Evolutionary conservation across 1,140 invertebrate species (phyloP), one percentile per base, ranked within the genome.

Genomic region (Drosophila nigromelanica): DNA sequence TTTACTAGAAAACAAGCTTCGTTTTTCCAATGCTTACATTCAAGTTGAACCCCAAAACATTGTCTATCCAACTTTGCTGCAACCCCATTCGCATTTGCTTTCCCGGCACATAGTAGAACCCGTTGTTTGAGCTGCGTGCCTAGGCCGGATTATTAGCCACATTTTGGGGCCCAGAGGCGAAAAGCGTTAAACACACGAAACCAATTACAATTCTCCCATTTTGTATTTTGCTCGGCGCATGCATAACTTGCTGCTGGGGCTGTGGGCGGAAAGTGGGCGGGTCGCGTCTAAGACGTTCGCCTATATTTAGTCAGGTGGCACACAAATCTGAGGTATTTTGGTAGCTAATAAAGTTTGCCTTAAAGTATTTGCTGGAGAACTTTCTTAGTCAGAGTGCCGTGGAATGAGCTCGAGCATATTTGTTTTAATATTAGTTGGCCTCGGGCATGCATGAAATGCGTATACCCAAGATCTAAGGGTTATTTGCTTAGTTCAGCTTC

Each of bases 161-260:
- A 68, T 73, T 73, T 58, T 63, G 66, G 59, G 42, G 72, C 68
- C 74, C 71, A 48, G 18, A 69, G 81, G 70, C 68, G 52, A 56
- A 78, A 77, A 64, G 78, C 81, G 83, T 87, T 86, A 89, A 87
- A 89, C 83, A 89, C 75, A 87, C 81, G 75, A 87, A 87, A 87
- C 86, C 83, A 87, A 87, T 87, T 87, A 87, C 82, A 79, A 70
- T 89, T 56, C 68, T 66, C 33, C 51, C 48, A 21, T 68, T 67
- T 67, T 68, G 55, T 69, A 73, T 54, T 39, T 48, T 30, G 14
- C 30, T 35, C 3, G 14, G 24, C 69, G 58, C 42, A 73, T 54
- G 51, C 55, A 73, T 45, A 54, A 55, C 33, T 59, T 27, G 62
- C 37, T 47, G 15, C 12, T 12, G n/a, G 54, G 43, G 54, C 18